These are phyloP conservation scores for Nomada fabriciana DNA, from an alignment of 2,888 invertebrate genomes.

Conservation along the genomic window DNA sequence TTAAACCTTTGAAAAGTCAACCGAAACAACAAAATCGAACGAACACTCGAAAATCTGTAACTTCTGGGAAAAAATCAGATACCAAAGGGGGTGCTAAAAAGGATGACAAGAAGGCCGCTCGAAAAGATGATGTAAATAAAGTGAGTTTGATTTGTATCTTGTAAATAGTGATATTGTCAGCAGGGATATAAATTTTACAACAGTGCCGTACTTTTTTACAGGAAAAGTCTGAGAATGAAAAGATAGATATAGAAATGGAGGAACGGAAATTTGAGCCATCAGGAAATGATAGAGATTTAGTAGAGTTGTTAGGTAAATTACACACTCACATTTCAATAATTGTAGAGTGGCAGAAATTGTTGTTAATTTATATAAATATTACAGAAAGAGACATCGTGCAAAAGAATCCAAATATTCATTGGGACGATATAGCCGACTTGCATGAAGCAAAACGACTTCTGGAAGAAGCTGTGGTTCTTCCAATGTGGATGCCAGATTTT, in stretches of 20 bases:
- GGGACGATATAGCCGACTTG: conserved; percentile 97
- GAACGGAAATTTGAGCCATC: conserved; percentile 94
- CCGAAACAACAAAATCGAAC: conserved; percentile 80
- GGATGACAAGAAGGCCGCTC: conserved; percentile 84
- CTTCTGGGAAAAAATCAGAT: conserved; percentile 81
- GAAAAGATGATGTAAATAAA: conserved; percentile 84
- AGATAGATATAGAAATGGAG: conserved; percentile 88
- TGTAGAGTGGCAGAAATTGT: conserved; percentile 43
- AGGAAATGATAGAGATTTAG: conserved; percentile 94
- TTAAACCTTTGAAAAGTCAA: conserved; percentile 80
- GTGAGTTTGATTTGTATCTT: conserved; percentile 54
- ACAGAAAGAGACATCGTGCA: conserved; percentile 94
- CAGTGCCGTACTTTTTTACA: conserved; percentile 50
- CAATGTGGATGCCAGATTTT: conserved; percentile 99
- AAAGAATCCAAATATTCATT: conserved; percentile 97
- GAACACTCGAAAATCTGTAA: conserved; percentile 80
- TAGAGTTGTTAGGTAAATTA: conserved; percentile 92
- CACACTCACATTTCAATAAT: not conserved
- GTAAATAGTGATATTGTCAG: not conserved
- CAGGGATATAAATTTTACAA: not conserved
- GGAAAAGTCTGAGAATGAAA: conserved; percentile 89
- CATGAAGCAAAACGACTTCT: conserved; percentile 95
- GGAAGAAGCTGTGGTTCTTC: conserved; percentile 98
- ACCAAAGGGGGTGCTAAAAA: conserved; percentile 81
- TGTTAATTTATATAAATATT: conserved; percentile 55